phyloP scores from a whole-genome alignment of 2,797 vertebrate species.

The Enteromius fasciolatus region DNA sequence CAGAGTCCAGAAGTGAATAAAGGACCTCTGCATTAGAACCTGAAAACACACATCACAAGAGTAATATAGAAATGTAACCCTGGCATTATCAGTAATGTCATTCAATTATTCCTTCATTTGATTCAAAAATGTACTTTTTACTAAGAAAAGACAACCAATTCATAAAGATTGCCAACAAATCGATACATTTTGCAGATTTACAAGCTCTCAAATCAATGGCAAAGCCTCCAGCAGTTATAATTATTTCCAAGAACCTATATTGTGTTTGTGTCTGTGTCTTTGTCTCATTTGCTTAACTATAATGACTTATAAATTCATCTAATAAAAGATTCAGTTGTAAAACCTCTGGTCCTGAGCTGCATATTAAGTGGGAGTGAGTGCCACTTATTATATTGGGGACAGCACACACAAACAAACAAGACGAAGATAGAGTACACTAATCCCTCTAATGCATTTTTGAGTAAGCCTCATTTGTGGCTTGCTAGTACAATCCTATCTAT shows the following conservation, averaged over 20 bases:
- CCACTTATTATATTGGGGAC: conserved; percentile 21
- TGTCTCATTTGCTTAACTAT: not conserved
- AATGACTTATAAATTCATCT: conserved; percentile 11
- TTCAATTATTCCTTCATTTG: not conserved
- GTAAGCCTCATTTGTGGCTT: conserved; percentile 71
- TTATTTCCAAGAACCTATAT: conserved; percentile 3
- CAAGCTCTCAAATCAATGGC: not conserved
- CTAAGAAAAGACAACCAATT: not conserved
- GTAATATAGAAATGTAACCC: not conserved
- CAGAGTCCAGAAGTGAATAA: conserved; percentile 86
- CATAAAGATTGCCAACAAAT: not conserved
- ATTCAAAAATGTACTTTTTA: not conserved
- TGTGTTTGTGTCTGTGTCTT: not conserved
- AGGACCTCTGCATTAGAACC: conserved; percentile 86
- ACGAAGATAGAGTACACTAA: conserved; percentile 62
- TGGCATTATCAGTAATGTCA: too few species aligned
- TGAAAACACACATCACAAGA: conserved; percentile 58
- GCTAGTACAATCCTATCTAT: conserved; percentile 73
- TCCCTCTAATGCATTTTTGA: conserved; percentile 66
- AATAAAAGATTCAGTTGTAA: not conserved
- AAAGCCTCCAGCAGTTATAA: conserved; percentile 1
- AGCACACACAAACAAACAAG: conserved; percentile 52
- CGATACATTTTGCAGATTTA: conserved; percentile 2
- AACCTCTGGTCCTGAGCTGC: conserved; percentile 20
- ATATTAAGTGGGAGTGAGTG: conserved; percentile 7